Percentiles rank a stretch among this genome's conserved stretches.
Evolutionary conservation across 2,888 invertebrate species (phyloP).

Genomic region (Strigamia transsilvanica): DNA sequence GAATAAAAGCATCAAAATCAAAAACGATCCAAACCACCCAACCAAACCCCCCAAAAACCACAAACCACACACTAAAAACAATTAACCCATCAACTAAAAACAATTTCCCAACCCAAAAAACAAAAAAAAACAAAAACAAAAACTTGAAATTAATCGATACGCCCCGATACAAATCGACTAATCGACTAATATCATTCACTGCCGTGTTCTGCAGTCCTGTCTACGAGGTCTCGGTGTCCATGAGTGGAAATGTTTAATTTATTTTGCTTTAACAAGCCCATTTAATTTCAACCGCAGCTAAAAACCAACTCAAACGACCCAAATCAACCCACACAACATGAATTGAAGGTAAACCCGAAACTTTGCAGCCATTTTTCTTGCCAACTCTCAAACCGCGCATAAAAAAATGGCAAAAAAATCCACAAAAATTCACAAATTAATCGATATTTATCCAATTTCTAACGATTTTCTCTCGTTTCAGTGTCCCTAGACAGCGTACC

Average conservation of each 20-base stretch:
- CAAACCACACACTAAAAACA: too few species aligned
- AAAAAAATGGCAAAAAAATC: neutral
- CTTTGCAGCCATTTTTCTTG: neutral
- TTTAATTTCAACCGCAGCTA: neutral
- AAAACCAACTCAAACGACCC: neutral
- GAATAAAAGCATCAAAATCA: too few species aligned
- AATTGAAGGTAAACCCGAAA: neutral
- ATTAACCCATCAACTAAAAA: too few species aligned
- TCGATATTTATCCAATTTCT: neutral
- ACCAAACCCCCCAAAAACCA: too few species aligned
- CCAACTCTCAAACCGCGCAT: neutral
- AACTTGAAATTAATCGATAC: too few species aligned
- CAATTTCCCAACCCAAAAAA: too few species aligned
- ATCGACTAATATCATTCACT: neutral
- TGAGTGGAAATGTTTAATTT: neutral
- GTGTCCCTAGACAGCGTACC: neutral
- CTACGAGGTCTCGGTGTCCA: neutral
- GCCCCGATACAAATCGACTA: neutral
- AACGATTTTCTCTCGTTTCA: neutral
- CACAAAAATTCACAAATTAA: too few species aligned
- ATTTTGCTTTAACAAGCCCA: neutral
- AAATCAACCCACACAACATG: neutral
- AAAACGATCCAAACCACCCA: too few species aligned
- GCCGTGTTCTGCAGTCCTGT: slow-evolving; percentile 8
- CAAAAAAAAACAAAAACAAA: too few species aligned